Evolutionary conservation across 2,113 vertebrate species (phyloP), one percentile per base, ranked within the genome.

Genomic region (Edolisoma coerulescens): DNA sequence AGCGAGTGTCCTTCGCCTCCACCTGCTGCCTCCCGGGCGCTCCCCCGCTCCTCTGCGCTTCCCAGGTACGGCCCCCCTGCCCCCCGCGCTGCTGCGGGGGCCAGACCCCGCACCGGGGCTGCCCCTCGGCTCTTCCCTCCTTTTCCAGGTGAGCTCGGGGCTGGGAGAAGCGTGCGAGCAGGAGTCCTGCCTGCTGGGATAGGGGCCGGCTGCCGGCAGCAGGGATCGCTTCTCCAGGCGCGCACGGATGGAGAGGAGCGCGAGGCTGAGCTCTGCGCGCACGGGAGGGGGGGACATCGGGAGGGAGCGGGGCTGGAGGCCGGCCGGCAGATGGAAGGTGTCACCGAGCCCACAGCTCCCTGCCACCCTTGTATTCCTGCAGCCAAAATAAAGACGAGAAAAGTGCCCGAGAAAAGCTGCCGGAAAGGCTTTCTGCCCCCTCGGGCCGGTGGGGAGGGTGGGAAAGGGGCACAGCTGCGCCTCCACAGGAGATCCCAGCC

Each of bases 381-480:
- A 10, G 80, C 35, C 42, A 2, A 37, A 90, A 84, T 84, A 90
- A 90, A 90, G 49, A 33, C 5, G 3, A 19, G 14, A 3, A 27
- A 8, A 33, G 8, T 15, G 9, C 6, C 18, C 35, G n/a, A n/a
- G n/a, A n/a, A n/a, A n/a, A n/a, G 27, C 52, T 28, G 37, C 44
- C 32, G 60, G 54, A 15, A 33, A 23, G 13, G 42, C 7, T 87
- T 54, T 44, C 49, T 16, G 47, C 39, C 5, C 21, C 15, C 27
- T 11, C 0, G 7, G 64, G 26, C 5, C 0, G 1, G 10, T 4
- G 64, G 33, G 52, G 24, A 54, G 47, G 71, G 77, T 13, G 77
- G 81, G 47, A 57, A 49, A 19, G n/a, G 47, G 50, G 10, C 21
- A 3, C 3, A 0, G 64, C 10, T 13, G 28, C 0, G 0, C 53